Base-by-base conservation (phyloP, 1,140 invertebrate species). In the Leptonema lineaticorne region DNA sequence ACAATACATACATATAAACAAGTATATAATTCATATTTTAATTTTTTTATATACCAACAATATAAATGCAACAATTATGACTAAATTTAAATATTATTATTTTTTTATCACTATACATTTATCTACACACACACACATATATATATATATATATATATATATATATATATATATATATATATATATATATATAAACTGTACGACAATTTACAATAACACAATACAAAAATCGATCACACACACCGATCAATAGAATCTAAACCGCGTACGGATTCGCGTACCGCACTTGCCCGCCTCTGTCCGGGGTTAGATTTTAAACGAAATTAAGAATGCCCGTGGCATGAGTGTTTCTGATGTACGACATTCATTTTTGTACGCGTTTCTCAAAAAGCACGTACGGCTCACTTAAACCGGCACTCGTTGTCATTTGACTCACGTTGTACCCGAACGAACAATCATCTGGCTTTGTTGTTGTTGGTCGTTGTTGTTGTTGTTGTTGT, bases 341-440 rank as follows among this genome's bases (percentile, higher is more conserved):
- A 64, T 64, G 62, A 64, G 62, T 64, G 62, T 50, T 64, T 24
- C 62, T 64, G 62, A 64, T 64, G 33, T 64, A 64, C 37, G 62
- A 64, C 62, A 46, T 46, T 64, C 62, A 64, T 64, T 64, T 64
- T 30, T 37, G 27, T 24, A 11, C 28, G 59, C 27, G 24, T 62
- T 62, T 62, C 14, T 2, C n/a, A 16, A n/a, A 11, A 46, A n/a
- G 24, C 62, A 64, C 62, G 62, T 64, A 50, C 62, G 20, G 45
- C 37, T 64, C 62, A 64, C 62, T 64, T 64, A 64, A n/a, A 64
- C 62, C 62, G 33, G 33, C 62, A n/a, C n/a, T 64, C 62, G 62
- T 64, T 64, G 33, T 64, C 41, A 64, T 64, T 64, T 64, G 20
- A 26, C 45, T 64, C 62, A 64, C 62, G 62, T 64, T 50, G 30